A percentile compares a stretch with the other conserved stretches of the same genome.
Conservation (phyloP, 2,888 invertebrate species). For the Chymomyza fuscimana region DNA sequence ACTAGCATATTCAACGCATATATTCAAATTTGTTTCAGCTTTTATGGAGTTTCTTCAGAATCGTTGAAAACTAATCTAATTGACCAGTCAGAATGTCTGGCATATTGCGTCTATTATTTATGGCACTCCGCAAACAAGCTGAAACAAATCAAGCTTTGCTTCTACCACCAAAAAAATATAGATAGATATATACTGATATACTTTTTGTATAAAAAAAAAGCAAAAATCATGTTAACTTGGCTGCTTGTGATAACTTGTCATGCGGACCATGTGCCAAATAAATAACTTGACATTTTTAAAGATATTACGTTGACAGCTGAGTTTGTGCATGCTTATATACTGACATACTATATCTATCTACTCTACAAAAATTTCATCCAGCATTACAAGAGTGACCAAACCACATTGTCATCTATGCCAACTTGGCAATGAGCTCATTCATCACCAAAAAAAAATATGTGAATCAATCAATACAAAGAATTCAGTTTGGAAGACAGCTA, state of each 20-base stretch:
- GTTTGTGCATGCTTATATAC: not conserved
- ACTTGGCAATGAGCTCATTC: constrained; percentile 55
- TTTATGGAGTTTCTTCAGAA: not conserved
- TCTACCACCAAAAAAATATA: not conserved
- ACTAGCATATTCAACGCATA: constrained; percentile 11
- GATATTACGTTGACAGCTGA: constrained; percentile 61
- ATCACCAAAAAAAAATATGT: constrained; percentile 19
- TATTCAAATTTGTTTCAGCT: not conserved
- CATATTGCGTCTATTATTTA: not conserved
- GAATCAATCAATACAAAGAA: constrained; percentile 1
- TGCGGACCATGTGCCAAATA: constrained; percentile 59
- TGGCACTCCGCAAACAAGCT: not conserved
- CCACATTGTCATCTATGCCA: constrained; percentile 52
- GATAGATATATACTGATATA: too few relatives aligned
- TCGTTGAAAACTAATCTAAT: constrained; percentile 1
- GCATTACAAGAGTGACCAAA: constrained; percentile 52
- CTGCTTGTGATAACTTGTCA: constrained; percentile 42
- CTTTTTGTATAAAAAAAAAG: not conserved
- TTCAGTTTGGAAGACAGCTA: not conserved
- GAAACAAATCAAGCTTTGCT: not conserved
- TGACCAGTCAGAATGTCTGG: constrained; percentile 2
- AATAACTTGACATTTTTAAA: constrained; percentile 70
- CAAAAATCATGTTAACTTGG: not conserved
- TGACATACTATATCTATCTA: not conserved
- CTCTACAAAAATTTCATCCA: constrained; percentile 2